phyloP scores from a whole-genome alignment of 1,140 invertebrate species.

The Trichonephila clavata region DNA sequence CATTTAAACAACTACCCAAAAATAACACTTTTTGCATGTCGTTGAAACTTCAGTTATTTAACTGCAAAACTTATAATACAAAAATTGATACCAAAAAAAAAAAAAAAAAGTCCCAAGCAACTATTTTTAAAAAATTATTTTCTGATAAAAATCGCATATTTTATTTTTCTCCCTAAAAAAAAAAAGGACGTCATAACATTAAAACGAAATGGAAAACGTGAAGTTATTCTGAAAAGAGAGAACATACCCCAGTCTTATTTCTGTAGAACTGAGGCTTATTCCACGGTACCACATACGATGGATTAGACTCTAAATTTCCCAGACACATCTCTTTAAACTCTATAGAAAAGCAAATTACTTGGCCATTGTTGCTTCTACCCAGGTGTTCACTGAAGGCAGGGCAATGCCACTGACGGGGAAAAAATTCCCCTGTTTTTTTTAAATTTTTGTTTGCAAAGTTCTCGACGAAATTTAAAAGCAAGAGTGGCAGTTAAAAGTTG shows the following conservation, averaged over 20 bases:
- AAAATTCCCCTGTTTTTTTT: not conserved
- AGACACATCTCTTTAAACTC: not conserved
- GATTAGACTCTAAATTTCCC: not conserved
- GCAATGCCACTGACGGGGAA: not conserved
- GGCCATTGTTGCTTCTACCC: constrained; percentile 6
- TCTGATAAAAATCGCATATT: not conserved
- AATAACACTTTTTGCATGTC: no score
- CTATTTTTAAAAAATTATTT: not conserved
- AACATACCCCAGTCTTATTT: not conserved
- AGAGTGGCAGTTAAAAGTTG: not conserved
- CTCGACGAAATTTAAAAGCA: not conserved
- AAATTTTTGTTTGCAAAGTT: not conserved
- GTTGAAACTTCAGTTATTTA: no score
- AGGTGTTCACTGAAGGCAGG: not conserved
- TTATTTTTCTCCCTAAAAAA: not conserved
- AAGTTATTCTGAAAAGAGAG: not conserved
- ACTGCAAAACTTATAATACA: no score
- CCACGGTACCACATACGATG: not conserved
- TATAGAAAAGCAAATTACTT: constrained; percentile 22
- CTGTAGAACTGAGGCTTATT: not conserved
- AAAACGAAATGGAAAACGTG: not conserved
- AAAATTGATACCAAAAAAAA: no score
- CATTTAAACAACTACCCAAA: no score
- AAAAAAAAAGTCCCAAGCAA: not conserved
- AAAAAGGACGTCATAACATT: not conserved